A percentile compares a stretch with the other conserved stretches of the same genome.
Conservation (phyloP, 1,140 invertebrate species). For the Apis florea region DNA sequence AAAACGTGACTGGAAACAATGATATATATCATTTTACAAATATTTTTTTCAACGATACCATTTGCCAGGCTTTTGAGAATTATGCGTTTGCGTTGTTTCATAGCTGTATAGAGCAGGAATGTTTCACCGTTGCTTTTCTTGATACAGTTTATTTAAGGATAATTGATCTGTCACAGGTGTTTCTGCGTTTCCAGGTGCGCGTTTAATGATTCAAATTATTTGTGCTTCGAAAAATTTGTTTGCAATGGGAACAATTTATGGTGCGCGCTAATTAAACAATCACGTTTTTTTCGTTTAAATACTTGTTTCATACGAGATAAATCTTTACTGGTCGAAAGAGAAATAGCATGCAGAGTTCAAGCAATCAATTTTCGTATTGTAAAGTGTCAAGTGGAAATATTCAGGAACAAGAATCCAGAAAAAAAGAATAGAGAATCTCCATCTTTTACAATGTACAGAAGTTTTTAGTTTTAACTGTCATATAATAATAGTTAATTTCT, state of each 20-base stretch:
- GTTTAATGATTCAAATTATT: background rate
- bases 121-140: background rate
- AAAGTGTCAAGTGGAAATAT: no score
- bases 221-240: slow-evolving; percentile 3
- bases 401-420: no score
- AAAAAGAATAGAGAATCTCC: no score
- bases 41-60: background rate
- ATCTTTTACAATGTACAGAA: no score
- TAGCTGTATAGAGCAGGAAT: no score
- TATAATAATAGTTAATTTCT: no score
- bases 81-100: background rate
- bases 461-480: no score
- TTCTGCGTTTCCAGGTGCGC: slow-evolving; percentile 10
- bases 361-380: no score
- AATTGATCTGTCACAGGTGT: slow-evolving; percentile 39
- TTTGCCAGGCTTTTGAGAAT: background rate
- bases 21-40: background rate
- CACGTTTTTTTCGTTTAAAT: background rate
- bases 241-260: background rate
- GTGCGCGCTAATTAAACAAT: background rate
- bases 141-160: background rate
- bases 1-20: background rate
- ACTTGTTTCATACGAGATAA: no score
- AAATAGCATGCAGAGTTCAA: no score
- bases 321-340: no score